Conservation (phyloP, 2,113 vertebrate species). For the Arvicanthis niloticus region DNA sequence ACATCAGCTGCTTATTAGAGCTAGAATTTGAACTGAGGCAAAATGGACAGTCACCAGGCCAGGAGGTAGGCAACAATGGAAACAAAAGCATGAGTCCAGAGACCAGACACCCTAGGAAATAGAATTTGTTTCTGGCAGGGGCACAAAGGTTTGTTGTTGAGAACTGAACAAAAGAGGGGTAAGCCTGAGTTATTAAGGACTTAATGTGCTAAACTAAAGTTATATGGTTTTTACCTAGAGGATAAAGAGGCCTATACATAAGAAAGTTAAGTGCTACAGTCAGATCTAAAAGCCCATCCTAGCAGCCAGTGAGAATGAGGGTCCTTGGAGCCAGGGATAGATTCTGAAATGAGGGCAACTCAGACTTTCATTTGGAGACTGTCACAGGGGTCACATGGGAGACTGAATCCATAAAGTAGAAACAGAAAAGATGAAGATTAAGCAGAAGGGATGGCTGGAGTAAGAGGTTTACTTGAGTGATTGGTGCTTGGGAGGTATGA, state of each 20-base stretch:
- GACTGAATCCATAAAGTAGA: background rate
- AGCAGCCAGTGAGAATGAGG: background rate
- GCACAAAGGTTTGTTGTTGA: background rate
- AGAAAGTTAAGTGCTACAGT: background rate
- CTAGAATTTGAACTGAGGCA: conserved; percentile 41
- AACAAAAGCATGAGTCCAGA: background rate
- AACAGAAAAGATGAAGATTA: background rate
- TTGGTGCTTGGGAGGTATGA: background rate
- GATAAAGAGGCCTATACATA: background rate
- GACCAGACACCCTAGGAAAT: background rate
- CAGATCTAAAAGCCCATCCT: conserved; percentile 2
- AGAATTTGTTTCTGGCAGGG: background rate
- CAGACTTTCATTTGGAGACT: background rate
- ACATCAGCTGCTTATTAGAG: background rate
- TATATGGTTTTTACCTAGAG: background rate
- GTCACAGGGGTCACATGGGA: background rate
- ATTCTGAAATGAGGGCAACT: background rate
- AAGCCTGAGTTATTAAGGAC: background rate
- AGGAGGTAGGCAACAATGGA: background rate
- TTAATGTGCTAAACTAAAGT: conserved; percentile 14
- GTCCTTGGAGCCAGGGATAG: background rate
- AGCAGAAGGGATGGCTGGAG: background rate
- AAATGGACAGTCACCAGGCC: background rate
- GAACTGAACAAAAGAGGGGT: background rate
- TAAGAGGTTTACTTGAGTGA: background rate